Evolutionary conservation across 2,888 invertebrate species (phyloP), one percentile per base, ranked within the genome.

Genomic region (Acrobasis repandana): DNA sequence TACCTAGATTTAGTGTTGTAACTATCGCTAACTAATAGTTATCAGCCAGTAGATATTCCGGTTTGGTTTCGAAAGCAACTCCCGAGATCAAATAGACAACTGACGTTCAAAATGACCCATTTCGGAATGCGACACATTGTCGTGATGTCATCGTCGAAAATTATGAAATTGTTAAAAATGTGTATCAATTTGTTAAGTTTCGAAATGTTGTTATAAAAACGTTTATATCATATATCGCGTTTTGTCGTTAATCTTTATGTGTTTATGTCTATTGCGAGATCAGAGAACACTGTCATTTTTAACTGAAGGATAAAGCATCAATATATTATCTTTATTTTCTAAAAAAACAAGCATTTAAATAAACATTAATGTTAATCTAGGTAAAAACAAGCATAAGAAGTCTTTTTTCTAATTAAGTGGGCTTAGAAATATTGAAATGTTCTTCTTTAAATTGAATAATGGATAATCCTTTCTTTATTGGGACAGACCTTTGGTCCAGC

Each of bases 61-160:
- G 83, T 82, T 80, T 73, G 74, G 69, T 85, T 86, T 85, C 77
- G 87, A 87, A 88, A 88, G 69, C 68, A 50, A 56, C 49, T 60
- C 64, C 64, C 65, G 63, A 70, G 67, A 73, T 74, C 74, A 67
- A 76, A 76, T 80, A 81, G 74, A 80, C 71, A 73, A 72, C 79
- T 76, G 75, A 74, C 75, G 76, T 72, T 77, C 69, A 70, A 76
- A 77, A 73, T 56, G 61, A 65, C 68, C 65, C 61, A 20, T 50
- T 16, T 56, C 62, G 67, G 52, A 47, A 47, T 58, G 59, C 50
- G 58, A 68, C 67, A 56, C 18, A 62, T 52, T 54, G 61, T 69
- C 65, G 65, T 62, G 47, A 54, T 61, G 61, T 47, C 47, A 49
- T 58, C 43, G 51, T 56, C 61, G 68, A 67, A 62, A 66, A 67